These are phyloP conservation scores for Seira ritae DNA, from an alignment of 2,888 invertebrate genomes.

Conservation along the genomic window DNA sequence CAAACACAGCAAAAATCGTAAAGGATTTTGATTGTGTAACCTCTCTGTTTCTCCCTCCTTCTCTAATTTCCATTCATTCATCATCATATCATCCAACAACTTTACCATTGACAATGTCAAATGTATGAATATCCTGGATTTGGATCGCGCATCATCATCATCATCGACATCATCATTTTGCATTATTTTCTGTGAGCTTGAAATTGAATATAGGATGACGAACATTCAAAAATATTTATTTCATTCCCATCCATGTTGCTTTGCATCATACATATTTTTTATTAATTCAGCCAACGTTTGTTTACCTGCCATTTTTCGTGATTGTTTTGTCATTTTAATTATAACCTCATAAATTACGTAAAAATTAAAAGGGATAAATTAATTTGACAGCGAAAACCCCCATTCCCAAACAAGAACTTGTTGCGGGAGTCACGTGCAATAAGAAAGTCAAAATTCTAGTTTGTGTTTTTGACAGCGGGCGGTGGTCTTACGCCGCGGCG, in stretches of 20 bases:
- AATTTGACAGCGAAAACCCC: not conserved
- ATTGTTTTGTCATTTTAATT: not conserved
- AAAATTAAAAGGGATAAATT: constrained; percentile 16
- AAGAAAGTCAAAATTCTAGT: constrained; percentile 63
- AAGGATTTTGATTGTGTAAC: constrained; percentile 50
- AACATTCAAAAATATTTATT: not conserved
- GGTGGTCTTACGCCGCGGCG: constrained; percentile 38
- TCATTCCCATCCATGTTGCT: not conserved
- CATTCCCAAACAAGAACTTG: not conserved
- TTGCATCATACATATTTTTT: not conserved
- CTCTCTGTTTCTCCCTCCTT: not conserved
- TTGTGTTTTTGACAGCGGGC: constrained; percentile 55
- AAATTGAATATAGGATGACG: not conserved
- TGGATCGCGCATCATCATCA: not conserved
- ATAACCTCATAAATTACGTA: constrained; percentile 54
- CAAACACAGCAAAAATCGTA: constrained; percentile 32
- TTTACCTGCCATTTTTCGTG: not conserved
- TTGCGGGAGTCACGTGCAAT: constrained; percentile 52
- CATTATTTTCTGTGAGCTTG: constrained; percentile 8
- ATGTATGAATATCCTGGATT: constrained; percentile 59
- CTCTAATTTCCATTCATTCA: constrained; percentile 51
- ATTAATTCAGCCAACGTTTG: not conserved
- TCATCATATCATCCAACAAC: not conserved
- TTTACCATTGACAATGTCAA: constrained; percentile 56
- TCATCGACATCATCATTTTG: not conserved